phyloP scores from a whole-genome alignment of 2,113 vertebrate species.

The Potamarius usumacintae region DNA sequence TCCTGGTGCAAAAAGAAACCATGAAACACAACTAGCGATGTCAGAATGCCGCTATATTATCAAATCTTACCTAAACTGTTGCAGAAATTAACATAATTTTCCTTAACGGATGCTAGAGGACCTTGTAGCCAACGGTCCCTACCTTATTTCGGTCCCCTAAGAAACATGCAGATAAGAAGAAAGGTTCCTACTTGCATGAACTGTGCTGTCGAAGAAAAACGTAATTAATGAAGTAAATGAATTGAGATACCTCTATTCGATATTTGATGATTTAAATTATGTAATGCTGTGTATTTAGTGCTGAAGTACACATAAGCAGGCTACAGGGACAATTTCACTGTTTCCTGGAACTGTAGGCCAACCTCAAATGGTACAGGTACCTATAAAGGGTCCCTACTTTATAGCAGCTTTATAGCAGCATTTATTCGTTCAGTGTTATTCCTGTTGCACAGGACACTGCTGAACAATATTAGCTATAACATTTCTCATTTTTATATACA shows the following conservation, averaged over 20 bases:
- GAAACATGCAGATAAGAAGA: conserved; percentile 50
- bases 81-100: conserved; percentile 40
- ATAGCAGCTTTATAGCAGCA: background rate
- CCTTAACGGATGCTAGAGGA: background rate
- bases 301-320: background rate
- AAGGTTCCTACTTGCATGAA: conserved; percentile 56
- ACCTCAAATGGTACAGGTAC: background rate
- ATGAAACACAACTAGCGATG: background rate
- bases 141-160: conserved; percentile 46
- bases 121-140: conserved; percentile 2
- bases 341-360: background rate
- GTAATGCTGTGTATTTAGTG: background rate
- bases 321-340: background rate
- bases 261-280: background rate
- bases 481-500: background rate
- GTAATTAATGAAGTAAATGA: background rate
- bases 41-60: no score
- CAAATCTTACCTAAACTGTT: conserved; percentile 28
- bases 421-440: background rate
- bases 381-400: background rate
- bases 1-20: background rate
- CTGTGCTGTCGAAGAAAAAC: background rate
- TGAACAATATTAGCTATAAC: background rate
- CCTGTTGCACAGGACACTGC: background rate
- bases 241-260: no score